Base-by-base conservation (phyloP, 2,888 invertebrate species). In the Venustoraphidia nigricollis region DNA sequence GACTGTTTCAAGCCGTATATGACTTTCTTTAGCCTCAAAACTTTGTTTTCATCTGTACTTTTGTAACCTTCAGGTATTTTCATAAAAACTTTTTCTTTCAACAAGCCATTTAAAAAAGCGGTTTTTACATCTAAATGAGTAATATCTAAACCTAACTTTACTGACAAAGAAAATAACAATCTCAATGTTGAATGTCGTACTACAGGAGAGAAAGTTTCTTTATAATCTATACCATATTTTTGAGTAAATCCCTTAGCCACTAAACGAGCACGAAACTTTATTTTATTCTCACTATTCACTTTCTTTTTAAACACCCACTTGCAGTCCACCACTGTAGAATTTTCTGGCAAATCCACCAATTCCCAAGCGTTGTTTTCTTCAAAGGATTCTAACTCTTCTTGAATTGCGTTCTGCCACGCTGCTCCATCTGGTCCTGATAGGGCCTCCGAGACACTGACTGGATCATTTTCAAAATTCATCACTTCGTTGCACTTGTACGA, bases 241-340 rank as follows among this genome's bases (percentile, higher is more conserved):
- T 50, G 48, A 14, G 34, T 47, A 40, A 34, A 49, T 8, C 34
- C 46, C 17, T 53, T 55, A 8, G 56, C 56, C 4, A 57, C 57
- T 41, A 58, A 48, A 10, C 57, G 38, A 9, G 56, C 56, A 34
- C 55, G 10, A 50, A 56, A 57, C 6, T 50, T 44, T 17, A 55
- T 46, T 40, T 54, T 45, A 40, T 47, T 48, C 10, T 56, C 55
- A 50, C 48, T 48, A 46, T 57, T 52, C 34, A 8, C 11, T 48
- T 60, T n/a, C 60, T 17, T 14, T 47, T 58, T 57, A 43, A 54
- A 58, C 10, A 60, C 57, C 59, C 58, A 61, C 42, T 59, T 61
- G 45, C 56, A 57, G 36, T 57, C 17, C 41, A 59, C 57, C 34
- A 60, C 51, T 9, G 48, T 54, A 36, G 35, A 49, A 46, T 42